phyloP scores from a whole-genome alignment of 2,113 vertebrate species.

The Mobula hypostoma region DNA sequence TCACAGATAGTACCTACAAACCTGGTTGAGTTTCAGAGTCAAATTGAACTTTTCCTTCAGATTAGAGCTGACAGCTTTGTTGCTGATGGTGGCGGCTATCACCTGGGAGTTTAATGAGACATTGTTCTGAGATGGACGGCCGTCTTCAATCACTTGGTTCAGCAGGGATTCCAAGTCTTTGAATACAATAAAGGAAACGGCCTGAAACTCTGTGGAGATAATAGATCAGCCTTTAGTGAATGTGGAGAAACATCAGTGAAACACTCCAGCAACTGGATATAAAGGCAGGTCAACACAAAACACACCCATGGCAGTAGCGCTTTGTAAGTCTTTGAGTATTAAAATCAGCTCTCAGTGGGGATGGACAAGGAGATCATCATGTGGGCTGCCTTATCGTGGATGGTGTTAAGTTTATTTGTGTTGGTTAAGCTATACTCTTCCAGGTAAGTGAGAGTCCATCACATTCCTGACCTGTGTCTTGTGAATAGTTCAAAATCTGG shows the following conservation, averaged over 20 bases:
- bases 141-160: not conserved
- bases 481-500: no score
- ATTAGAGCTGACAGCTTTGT: not conserved
- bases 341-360: not conserved
- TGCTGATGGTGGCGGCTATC: not conserved
- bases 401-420: no score
- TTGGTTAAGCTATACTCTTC: no score
- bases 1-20: not conserved
- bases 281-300: not conserved
- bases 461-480: no score
- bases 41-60: not conserved
- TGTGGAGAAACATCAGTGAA: not conserved
- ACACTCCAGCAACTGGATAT: not conserved
- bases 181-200: not conserved
- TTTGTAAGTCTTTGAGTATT: not conserved
- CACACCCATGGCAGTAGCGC: not conserved
- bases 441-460: no score
- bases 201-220: not conserved
- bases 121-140: no score
- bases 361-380: no score
- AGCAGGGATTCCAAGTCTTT: not conserved
- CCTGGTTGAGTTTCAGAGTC: conserved; percentile 7
- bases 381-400: no score
- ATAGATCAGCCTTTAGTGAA: not conserved
- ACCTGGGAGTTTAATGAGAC: not conserved